These are phyloP conservation scores for Saxidomus purpurata DNA, from an alignment of 1,140 invertebrate genomes.

Conservation along the genomic window DNA sequence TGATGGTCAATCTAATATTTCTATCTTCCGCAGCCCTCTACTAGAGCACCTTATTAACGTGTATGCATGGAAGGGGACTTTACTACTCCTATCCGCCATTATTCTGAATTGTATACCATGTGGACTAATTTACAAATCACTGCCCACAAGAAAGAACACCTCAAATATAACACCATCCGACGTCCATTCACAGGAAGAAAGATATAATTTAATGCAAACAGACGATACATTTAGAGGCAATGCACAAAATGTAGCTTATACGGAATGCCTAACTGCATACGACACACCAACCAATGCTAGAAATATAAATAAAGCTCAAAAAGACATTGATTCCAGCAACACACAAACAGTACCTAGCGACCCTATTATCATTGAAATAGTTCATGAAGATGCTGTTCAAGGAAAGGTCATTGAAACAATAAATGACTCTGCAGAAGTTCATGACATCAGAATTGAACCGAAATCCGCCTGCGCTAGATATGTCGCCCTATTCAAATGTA, in stretches of 20 bases:
- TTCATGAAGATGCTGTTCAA: not conserved
- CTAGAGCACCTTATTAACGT: not conserved
- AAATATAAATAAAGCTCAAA: not conserved
- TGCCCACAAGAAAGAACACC: not conserved
- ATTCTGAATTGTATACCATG: conserved; percentile 48
- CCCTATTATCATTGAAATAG: not conserved
- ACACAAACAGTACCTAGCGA: not conserved
- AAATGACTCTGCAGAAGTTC: not conserved
- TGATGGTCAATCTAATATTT: no score
- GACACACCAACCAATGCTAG: not conserved
- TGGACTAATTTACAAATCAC: not conserved
- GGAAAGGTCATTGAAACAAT: not conserved
- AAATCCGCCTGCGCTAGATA: not conserved
- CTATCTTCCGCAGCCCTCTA: conserved; percentile 54
- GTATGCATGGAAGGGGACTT: not conserved
- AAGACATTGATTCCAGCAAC: not conserved
- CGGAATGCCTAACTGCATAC: not conserved
- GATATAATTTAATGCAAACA: not conserved
- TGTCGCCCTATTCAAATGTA: not conserved
- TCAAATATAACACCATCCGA: not conserved
- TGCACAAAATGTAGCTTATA: not conserved
- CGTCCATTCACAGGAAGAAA: not conserved
- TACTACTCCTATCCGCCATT: conserved; percentile 27
- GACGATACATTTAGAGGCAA: not conserved
- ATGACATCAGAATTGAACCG: not conserved